Percentiles rank a stretch among this genome's conserved stretches.
Conservation (phyloP, 2,113 vertebrate genomes). For the Colinus virginianus region DNA sequence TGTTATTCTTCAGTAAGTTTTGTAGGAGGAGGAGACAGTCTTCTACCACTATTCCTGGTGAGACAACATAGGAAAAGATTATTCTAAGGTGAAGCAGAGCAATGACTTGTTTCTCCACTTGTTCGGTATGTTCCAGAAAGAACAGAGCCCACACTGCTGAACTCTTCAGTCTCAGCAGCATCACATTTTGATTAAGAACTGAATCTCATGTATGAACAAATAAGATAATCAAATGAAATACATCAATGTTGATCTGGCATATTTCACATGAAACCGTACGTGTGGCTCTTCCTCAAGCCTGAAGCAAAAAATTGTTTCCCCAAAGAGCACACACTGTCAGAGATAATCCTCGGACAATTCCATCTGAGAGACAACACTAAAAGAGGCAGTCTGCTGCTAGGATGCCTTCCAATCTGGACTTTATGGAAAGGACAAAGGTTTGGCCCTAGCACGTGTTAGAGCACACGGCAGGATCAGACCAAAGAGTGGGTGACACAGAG, state of each 20-base stretch:
- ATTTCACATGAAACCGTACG: background rate
- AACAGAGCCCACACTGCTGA: background rate
- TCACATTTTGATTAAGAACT: background rate
- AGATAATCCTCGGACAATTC: background rate
- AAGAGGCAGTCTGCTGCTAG: background rate
- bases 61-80: background rate
- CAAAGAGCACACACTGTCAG: background rate
- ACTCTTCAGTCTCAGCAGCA: background rate
- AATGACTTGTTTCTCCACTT: background rate
- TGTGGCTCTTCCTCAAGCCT: background rate
- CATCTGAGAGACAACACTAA: background rate
- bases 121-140: background rate
- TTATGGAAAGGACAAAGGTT: rapidly evolving
- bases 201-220: background rate
- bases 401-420: background rate
- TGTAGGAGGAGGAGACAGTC: conserved; percentile 94
- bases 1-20: conserved; percentile 96
- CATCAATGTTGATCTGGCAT: rapidly evolving
- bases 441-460: background rate
- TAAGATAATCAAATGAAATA: background rate
- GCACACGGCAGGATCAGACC: background rate
- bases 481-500: background rate
- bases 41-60: conserved; percentile 95
- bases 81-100: background rate
- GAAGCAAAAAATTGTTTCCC: rapidly evolving